Evolutionary conservation across 2,888 invertebrate species (phyloP), one percentile per base, ranked within the genome.

Genomic region (Drosophila prostipennis): DNA sequence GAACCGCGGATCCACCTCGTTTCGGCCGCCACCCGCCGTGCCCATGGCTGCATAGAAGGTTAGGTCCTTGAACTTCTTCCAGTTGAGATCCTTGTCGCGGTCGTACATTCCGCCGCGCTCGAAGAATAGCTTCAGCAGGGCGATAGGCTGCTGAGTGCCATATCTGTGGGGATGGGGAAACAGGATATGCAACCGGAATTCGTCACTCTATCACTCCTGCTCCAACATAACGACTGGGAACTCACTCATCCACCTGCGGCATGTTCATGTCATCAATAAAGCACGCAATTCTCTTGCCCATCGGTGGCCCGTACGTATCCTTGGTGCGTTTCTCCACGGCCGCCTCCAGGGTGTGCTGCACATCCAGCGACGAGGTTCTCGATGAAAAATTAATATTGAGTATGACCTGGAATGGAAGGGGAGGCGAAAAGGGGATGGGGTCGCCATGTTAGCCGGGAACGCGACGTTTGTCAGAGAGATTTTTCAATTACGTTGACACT

Each of bases 251-350:
- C 48, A 96, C 95, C 92, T 95, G 94, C 36, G 98, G 98, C 98
- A 98, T 98, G 90, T 98, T 98, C 95, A 98, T 96, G 89, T 98
- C 98, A 89, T 98, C 98, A 76, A 98, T 96, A 89, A 98, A 98
- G 74, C 97, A 94, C 39, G 98, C 94, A 90, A 98, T 94, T 87
- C 96, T 96, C 92, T 97, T 98, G 36, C 98, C 98, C 65, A 96
- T 94, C 0, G 97, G 96, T 37, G 98, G 98, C 0, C 98, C 98
- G 89, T 96, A 98, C 4, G 96, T 95, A 89, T 97, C 96, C 90
- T 98, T 97, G 0, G 98, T 98, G 61, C 97, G 93, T 90, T 98
- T 98, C 90, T 98, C 98, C 0, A 98, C 95, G 1, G 95, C 95
- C 0, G 97, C 96, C 92, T 98, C 98, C 77, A 98, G 92, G 89